phyloP scores from a whole-genome alignment of 92 coral and sea anemone genomes.

The Scolanthus callimorphus region DNA sequence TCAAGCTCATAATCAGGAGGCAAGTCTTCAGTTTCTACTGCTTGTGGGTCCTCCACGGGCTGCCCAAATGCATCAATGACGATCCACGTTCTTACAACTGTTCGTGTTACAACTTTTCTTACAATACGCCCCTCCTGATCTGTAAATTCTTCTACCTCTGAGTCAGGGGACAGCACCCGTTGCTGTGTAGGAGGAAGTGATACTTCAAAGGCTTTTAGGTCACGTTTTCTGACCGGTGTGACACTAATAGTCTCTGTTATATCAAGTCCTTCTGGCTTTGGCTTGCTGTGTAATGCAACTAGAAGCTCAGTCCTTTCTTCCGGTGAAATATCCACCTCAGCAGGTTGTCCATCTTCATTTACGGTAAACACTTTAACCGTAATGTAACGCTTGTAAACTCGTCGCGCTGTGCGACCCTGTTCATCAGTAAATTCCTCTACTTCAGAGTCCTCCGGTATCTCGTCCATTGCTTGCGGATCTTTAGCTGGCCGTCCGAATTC shows the following conservation, averaged over 20 bases:
- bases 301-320: background rate
- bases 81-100: background rate
- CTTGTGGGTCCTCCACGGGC: background rate
- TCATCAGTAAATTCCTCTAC: conserved; percentile 75
- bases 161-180: background rate
- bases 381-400: conserved; percentile 47
- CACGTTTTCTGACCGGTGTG: conserved; percentile 16
- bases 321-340: conserved; percentile 4
- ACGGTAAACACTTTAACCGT: conserved; percentile 24
- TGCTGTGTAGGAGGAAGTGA: background rate
- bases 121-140: conserved; percentile 70
- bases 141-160: conserved; percentile 50
- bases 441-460: conserved; percentile 41
- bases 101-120: conserved; percentile 34
- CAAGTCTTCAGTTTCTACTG: conserved; percentile 8
- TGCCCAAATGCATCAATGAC: background rate
- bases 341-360: conserved; percentile 23
- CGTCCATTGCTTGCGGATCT: conserved; percentile 34
- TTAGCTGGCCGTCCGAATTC: conserved; percentile 62
- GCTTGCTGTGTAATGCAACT: background rate
- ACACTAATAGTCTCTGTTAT: conserved; percentile 22
- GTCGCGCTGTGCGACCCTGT: conserved; percentile 70
- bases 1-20: conserved; percentile 68
- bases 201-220: background rate
- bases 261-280: conserved; percentile 11